These are phyloP conservation scores for Macropis europaea DNA, from an alignment of 2,888 invertebrate species.

Conservation along the genomic window DNA sequence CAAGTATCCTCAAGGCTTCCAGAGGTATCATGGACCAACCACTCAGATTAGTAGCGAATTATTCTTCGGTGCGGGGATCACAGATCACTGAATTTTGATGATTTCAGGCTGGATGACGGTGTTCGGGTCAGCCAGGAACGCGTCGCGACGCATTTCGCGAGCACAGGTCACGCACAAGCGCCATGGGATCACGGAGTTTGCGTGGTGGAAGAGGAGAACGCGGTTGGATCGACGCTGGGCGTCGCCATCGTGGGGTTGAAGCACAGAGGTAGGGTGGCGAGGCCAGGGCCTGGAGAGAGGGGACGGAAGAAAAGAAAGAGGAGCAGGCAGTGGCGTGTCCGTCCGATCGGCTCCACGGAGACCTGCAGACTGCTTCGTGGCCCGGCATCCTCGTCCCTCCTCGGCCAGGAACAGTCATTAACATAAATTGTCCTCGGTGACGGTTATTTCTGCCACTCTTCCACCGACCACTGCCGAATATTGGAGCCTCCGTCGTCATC, in stretches of 20 bases:
- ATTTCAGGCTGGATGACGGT: background rate
- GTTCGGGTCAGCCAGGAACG: background rate
- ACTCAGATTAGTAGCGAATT: too few relatives aligned
- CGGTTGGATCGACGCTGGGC: constrained; percentile 71
- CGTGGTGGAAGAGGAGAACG: constrained; percentile 63
- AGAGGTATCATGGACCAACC: too few relatives aligned
- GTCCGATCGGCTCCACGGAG: constrained; percentile 74
- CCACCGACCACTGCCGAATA: constrained; percentile 50
- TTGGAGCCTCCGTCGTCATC: too few relatives aligned
- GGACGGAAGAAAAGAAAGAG: background rate
- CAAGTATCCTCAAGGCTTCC: too few relatives aligned
- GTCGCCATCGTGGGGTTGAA: constrained; percentile 76
- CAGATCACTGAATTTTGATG: background rate
- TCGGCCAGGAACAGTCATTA: constrained; percentile 77
- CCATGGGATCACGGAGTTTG: constrained; percentile 67
- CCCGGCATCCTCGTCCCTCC: constrained; percentile 58
- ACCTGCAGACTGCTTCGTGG: constrained; percentile 73
- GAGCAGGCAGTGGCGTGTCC: constrained; percentile 60
- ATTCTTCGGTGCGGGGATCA: too few relatives aligned
- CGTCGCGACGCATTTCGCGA: constrained; percentile 11
- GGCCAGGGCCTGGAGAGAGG: constrained; percentile 35
- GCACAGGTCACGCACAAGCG: constrained; percentile 31
- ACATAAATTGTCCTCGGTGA: constrained; percentile 84
- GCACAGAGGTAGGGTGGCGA: constrained; percentile 46
- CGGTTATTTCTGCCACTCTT: constrained; percentile 79